phyloP scores from a whole-genome alignment of 2,797 vertebrate species.

The Prionace glauca region DNA sequence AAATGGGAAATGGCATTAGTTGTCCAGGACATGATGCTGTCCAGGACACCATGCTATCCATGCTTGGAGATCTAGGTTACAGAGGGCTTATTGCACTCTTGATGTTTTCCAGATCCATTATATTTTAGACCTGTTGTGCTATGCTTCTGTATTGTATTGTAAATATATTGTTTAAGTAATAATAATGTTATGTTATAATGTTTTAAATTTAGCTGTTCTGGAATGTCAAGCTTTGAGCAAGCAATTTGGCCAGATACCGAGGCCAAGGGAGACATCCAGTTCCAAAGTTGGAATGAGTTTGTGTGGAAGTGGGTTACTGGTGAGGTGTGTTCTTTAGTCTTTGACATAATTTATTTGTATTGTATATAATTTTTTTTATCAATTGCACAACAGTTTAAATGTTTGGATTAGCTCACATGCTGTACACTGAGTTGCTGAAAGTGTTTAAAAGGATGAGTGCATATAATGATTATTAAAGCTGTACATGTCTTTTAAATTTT shows the following conservation, averaged over 20 bases:
- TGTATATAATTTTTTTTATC: constrained; percentile 33
- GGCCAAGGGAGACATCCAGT: constrained; percentile 11
- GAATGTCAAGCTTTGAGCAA: neutral
- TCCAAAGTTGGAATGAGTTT: neutral
- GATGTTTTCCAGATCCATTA: constrained; percentile 6
- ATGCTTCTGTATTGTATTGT: constrained; percentile 31
- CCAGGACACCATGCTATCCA: neutral
- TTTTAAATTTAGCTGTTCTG: neutral
- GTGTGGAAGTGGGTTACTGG: neutral
- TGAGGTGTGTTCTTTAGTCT: constrained; percentile 3
- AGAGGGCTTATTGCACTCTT: neutral
- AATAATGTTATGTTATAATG: neutral
- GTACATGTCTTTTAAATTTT: neutral
- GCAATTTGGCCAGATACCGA: neutral
- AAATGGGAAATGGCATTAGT: neutral
- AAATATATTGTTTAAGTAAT: constrained; percentile 18
- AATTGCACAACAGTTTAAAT: constrained; percentile 18
- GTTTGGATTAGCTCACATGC: constrained; percentile 7
- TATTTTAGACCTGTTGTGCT: constrained; percentile 5
- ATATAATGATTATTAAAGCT: constrained; percentile 31
- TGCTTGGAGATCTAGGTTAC: neutral
- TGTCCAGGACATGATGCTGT: no score
- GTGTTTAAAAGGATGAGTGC: neutral
- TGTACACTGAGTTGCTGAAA: constrained; percentile 11
- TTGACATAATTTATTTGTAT: constrained; percentile 34